Evolutionary conservation across 1,140 invertebrate genomes (phyloP).

Genomic region (Dreissena polymorpha): DNA sequence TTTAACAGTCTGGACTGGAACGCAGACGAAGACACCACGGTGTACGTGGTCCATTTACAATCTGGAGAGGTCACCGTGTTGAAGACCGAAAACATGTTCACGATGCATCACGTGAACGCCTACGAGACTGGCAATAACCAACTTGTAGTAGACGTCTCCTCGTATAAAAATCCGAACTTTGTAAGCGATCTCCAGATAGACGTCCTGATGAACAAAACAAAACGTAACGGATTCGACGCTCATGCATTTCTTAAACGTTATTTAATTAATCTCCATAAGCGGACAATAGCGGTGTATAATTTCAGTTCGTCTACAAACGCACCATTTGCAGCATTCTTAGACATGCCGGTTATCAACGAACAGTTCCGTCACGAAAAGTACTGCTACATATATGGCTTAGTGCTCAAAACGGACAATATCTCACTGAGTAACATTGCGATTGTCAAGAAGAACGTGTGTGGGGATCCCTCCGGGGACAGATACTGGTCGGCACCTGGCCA

Average conservation of each 20-base stretch:
- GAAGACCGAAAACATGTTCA: constrained; percentile 65
- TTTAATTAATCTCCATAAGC: constrained; percentile 58
- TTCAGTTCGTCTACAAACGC: constrained; percentile 38
- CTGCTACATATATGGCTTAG: constrained; percentile 74
- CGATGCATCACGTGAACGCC: constrained; percentile 75
- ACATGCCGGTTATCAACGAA: constrained; percentile 76
- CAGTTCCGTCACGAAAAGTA: constrained; percentile 64
- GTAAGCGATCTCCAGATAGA: constrained; percentile 63
- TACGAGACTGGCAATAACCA: constrained; percentile 63
- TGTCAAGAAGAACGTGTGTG: constrained; percentile 75
- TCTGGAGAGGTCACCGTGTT: constrained; percentile 60
- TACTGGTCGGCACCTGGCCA: constrained; percentile 62
- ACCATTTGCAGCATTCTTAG: constrained; percentile 60
- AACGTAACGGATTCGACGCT: constrained; percentile 60
- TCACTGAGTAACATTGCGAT: constrained; percentile 65
- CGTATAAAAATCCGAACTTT: constrained; percentile 64
- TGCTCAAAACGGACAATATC: constrained; percentile 68
- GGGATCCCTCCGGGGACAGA: constrained; percentile 54
- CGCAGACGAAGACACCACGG: constrained; percentile 50
- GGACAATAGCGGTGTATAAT: constrained; percentile 23
- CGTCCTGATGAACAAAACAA: constrained; percentile 54
- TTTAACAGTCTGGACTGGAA: constrained; percentile 68
- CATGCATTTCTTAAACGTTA: constrained; percentile 63
- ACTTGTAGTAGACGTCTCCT: constrained; percentile 70
- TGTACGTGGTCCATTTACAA: constrained; percentile 68